phyloP scores from a whole-genome alignment of 2,888 invertebrate genomes.

The Artemia sinica region DNA sequence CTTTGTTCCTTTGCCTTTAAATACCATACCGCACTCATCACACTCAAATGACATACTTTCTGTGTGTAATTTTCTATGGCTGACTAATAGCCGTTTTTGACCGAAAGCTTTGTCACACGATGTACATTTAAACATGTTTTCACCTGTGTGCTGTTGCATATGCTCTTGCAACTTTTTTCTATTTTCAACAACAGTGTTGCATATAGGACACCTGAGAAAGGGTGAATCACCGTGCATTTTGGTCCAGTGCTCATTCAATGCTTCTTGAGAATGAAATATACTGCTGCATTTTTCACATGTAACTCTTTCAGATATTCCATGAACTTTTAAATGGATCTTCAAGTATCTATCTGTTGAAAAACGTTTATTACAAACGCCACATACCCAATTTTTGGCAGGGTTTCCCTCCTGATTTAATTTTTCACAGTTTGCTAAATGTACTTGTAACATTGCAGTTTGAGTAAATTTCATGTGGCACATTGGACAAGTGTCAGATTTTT shows the following conservation, averaged over 20 bases:
- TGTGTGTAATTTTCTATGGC: constrained; percentile 8
- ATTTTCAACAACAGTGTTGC: not conserved
- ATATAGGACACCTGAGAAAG: not conserved
- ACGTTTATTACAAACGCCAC: not conserved
- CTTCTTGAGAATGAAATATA: not conserved
- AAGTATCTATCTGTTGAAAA: not conserved
- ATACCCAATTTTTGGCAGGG: not conserved
- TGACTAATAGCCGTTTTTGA: not conserved
- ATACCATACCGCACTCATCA: not conserved
- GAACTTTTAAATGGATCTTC: constrained; percentile 3
- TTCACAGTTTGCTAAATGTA: not conserved
- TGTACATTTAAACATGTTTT: constrained; percentile 1
- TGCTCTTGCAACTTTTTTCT: not conserved
- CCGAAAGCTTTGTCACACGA: constrained; percentile 16
- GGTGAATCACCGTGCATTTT: not conserved
- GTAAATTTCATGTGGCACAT: not conserved
- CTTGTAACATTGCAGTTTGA: not conserved
- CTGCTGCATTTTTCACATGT: not conserved
- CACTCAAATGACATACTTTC: not conserved
- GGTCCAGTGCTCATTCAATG: not conserved
- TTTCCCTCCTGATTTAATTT: not conserved
- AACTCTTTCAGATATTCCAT: not conserved
- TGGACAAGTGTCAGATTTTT: not conserved
- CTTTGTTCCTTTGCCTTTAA: not conserved
- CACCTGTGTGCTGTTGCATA: not conserved